Evolutionary conservation across 2,888 invertebrate genomes (phyloP).

Genomic region (Sclerodermus sp.): DNA sequence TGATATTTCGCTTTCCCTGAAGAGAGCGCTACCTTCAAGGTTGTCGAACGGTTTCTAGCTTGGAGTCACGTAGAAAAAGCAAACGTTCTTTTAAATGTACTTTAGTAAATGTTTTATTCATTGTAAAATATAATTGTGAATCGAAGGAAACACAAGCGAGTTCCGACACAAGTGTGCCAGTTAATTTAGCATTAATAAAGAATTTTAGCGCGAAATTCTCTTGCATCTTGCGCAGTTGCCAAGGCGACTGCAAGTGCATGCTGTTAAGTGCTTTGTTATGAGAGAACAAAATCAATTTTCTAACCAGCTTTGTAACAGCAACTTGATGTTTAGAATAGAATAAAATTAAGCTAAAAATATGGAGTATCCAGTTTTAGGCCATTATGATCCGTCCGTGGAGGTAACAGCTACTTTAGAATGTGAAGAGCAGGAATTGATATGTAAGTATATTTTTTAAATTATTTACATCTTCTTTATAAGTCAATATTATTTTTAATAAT

Average conservation of each 20-base stretch:
- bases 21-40: conserved; percentile 35
- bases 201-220: conserved; percentile 24
- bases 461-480: conserved; percentile 1
- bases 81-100: conserved; percentile 41
- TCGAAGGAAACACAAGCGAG: no score
- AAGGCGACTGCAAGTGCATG: conserved; percentile 41
- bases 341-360: conserved; percentile 19
- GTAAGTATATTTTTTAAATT: conserved; percentile 33
- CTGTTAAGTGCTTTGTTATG: conserved; percentile 19
- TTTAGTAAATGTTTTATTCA: neutral
- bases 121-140: neutral
- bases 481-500: neutral
- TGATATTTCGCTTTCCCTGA: no score
- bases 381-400: conserved; percentile 45
- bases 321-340: no score
- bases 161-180: no score
- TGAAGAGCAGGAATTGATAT: conserved; percentile 42
- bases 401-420: conserved; percentile 31
- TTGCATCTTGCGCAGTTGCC: conserved; percentile 50
- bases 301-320: conserved; percentile 1
- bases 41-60: conserved; percentile 20
- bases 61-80: conserved; percentile 33
- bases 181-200: no score
- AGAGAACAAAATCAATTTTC: conserved; percentile 18
- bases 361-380: conserved; percentile 49